phyloP scores from a whole-genome alignment of 2,797 vertebrate genomes.

The Sebastes itinus region DNA sequence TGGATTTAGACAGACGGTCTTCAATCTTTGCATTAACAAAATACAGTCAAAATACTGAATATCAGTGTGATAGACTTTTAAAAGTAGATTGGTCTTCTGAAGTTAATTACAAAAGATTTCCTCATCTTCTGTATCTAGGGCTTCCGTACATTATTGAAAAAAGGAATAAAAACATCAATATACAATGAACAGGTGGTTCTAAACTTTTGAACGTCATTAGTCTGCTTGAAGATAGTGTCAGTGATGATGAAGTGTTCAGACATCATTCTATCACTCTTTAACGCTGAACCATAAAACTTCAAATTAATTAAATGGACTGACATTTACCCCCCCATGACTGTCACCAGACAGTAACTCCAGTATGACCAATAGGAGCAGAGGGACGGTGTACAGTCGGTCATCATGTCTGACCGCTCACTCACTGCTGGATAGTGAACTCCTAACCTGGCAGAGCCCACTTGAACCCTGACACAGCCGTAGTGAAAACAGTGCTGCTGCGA shows the following conservation, averaged over 20 bases:
- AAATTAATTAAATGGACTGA: constrained; percentile 25
- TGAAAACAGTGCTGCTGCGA: constrained; percentile 20
- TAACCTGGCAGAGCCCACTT: constrained; percentile 36
- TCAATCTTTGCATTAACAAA: no score
- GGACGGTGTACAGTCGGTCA: constrained; percentile 34
- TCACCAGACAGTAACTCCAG: constrained; percentile 19
- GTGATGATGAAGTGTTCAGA: neutral
- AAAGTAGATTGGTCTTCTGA: no score
- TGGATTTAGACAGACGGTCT: no score
- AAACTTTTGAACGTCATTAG: neutral
- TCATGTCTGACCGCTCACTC: constrained; percentile 29
- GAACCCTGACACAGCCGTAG: constrained; percentile 43
- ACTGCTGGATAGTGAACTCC: constrained; percentile 40
- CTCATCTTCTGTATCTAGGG: no score
- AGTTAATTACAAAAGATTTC: no score
- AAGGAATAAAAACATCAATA: neutral
- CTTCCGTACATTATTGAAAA: neutral
- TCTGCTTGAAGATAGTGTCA: neutral
- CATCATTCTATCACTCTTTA: neutral
- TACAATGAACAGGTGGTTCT: neutral
- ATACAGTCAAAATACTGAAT: no score
- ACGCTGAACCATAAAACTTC: neutral
- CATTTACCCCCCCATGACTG: neutral
- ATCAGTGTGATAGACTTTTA: no score
- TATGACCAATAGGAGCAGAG: constrained; percentile 27